Evolutionary conservation across 2,113 vertebrate genomes (phyloP).

Genomic region (Sylvietta virens): DNA sequence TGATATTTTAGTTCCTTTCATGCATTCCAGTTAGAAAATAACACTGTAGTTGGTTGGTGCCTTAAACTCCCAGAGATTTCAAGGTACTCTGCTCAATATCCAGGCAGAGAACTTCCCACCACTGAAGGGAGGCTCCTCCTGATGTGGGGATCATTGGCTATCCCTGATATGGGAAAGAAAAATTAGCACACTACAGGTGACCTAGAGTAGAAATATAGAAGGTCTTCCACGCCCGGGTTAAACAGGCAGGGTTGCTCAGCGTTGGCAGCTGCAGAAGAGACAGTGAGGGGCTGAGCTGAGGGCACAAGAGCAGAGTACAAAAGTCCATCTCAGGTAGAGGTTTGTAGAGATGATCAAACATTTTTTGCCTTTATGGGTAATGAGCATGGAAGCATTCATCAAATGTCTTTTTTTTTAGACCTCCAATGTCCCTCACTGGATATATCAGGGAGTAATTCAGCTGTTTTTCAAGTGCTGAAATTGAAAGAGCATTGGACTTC

Average conservation of each 20-base stretch:
- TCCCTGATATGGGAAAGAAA: not conserved
- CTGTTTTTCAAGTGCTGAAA: not conserved
- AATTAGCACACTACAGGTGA: not conserved
- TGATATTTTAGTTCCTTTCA: constrained; percentile 40
- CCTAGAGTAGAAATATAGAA: not conserved
- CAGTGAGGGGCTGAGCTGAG: not conserved
- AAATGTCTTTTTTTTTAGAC: not conserved
- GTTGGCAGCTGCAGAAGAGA: not conserved
- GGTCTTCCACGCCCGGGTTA: not conserved
- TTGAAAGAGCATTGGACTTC: not conserved
- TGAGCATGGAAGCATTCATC: not conserved
- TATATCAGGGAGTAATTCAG: not conserved
- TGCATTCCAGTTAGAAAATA: constrained; percentile 24
- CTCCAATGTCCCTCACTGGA: not conserved
- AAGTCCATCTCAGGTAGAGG: not conserved
- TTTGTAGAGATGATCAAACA: not conserved
- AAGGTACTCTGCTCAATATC: not conserved
- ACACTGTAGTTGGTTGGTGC: not conserved
- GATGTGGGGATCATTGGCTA: not conserved
- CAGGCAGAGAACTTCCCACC: not conserved
- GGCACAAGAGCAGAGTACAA: not conserved
- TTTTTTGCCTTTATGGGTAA: not conserved
- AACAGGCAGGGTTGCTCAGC: accelerated
- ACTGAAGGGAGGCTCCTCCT: not conserved
- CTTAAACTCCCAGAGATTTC: not conserved